These are phyloP conservation scores for Perizoma flavofasciatum DNA, from an alignment of 2,888 invertebrate genomes.

Conservation along the genomic window DNA sequence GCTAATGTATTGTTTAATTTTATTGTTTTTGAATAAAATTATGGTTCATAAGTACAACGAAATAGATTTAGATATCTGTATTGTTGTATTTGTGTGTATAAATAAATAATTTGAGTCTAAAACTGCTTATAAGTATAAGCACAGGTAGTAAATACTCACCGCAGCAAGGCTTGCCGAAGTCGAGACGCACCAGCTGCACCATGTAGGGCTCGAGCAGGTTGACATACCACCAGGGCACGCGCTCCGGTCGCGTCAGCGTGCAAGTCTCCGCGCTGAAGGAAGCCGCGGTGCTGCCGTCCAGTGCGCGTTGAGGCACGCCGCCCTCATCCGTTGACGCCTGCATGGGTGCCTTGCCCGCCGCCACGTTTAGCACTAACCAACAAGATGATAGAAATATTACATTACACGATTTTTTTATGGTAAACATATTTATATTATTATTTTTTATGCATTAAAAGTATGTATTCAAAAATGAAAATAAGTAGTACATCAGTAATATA, in stretches of 20 bases:
- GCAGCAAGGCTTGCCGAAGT: slow-evolving; percentile 96
- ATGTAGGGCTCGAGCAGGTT: slow-evolving; percentile 97
- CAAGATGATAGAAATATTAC: slow-evolving; percentile 2
- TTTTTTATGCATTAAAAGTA: no score
- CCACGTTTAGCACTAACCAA: slow-evolving; percentile 93
- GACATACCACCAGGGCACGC: slow-evolving; percentile 98
- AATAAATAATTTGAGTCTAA: no score
- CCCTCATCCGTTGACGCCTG: slow-evolving; percentile 92
- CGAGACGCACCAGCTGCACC: slow-evolving; percentile 95
- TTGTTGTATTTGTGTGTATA: no score
- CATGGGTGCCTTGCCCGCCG: slow-evolving; percentile 97
- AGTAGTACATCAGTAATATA: no score
- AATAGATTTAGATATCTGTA: no score
- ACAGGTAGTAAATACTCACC: slow-evolving; percentile 84
- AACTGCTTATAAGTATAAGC: no score
- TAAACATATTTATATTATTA: no score
- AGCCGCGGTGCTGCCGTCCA: slow-evolving; percentile 94
- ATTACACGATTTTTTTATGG: no score
- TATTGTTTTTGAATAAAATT: no score
- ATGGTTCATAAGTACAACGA: no score
- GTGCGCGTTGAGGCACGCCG: slow-evolving; percentile 95
- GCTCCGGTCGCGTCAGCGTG: slow-evolving; percentile 92
- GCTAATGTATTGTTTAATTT: no score
- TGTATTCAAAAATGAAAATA: no score
- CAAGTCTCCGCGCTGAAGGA: slow-evolving; percentile 93